These are phyloP conservation scores for Cataglyphis rosenhaueri DNA, from an alignment of 2,888 invertebrate genomes.

Conservation along the genomic window DNA sequence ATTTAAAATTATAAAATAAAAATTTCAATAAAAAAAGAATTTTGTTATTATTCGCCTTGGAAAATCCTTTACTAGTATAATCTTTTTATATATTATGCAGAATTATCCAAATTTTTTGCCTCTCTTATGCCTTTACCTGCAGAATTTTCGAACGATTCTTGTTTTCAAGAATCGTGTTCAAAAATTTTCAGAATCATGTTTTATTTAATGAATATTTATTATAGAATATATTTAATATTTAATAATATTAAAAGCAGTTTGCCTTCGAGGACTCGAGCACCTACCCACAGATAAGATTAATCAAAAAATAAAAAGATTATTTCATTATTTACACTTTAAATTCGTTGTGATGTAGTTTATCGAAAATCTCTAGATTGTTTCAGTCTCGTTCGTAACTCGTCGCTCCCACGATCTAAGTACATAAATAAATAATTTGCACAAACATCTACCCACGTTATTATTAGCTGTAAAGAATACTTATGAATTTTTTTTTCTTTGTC, in stretches of 20 bases:
- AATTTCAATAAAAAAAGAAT: not conserved
- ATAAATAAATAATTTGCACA: slow-evolving; percentile 15
- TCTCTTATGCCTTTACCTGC: not conserved
- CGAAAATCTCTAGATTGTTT: not conserved
- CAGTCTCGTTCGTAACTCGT: not conserved
- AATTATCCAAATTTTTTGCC: not conserved
- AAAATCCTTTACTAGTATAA: not conserved
- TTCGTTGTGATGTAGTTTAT: not conserved
- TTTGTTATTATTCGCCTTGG: not conserved
- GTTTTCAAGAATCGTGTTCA: no score
- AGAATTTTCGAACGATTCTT: not conserved
- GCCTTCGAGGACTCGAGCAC: not conserved
- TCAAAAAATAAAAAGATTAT: not conserved
- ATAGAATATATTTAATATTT: slow-evolving; percentile 5
- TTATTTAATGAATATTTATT: not conserved
- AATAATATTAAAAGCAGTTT: slow-evolving; percentile 2
- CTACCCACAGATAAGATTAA: not conserved
- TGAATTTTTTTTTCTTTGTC: not conserved
- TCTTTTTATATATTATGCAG: not conserved
- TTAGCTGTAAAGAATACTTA: not conserved
- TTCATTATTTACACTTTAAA: slow-evolving; percentile 1
- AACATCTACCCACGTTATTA: not conserved
- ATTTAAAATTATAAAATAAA: not conserved
- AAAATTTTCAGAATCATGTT: not conserved
- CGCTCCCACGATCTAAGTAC: not conserved